Percentiles rank a stretch among this genome's conserved stretches.
These are phyloP conservation scores for Orthosia gracilis DNA, from an alignment of 2,888 invertebrate species.

Conservation along the genomic window DNA sequence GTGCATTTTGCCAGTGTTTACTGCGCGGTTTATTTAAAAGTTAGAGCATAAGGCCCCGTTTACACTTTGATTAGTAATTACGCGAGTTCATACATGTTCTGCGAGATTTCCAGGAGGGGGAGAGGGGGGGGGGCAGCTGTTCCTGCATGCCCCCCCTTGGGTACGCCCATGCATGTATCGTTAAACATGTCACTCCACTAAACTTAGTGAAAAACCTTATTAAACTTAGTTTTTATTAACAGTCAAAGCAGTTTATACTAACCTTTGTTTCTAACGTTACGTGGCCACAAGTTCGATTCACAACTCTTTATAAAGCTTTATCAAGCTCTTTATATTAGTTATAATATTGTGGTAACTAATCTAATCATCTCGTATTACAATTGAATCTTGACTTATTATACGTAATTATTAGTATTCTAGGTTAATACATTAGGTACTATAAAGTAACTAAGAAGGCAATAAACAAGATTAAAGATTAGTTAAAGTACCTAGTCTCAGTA, in stretches of 20 bases:
- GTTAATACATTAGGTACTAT: slow-evolving; percentile 73
- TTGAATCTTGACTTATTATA: slow-evolving; percentile 78
- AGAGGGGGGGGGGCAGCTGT: too few species aligned
- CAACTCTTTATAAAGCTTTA: slow-evolving; percentile 91
- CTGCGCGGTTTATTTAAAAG: too few species aligned
- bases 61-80: too few species aligned
- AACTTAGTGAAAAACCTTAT: slow-evolving; percentile 73
- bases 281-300: slow-evolving; percentile 91
- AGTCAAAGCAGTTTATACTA: slow-evolving; percentile 84
- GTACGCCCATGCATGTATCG: slow-evolving; percentile 57
- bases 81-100: too few species aligned
- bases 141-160: too few species aligned
- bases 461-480: slow-evolving; percentile 78
- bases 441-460: slow-evolving; percentile 81
- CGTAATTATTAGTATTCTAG: slow-evolving; percentile 72
- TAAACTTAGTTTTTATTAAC: slow-evolving; percentile 79
- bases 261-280: slow-evolving; percentile 84
- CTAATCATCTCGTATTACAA: slow-evolving; percentile 78
- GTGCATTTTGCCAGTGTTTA: too few species aligned
- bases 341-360: slow-evolving; percentile 79
- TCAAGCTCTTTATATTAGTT: slow-evolving; percentile 90
- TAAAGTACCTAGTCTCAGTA: slow-evolving; percentile 68
- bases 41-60: too few species aligned
- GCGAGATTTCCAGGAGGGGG: too few species aligned
- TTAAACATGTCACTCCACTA: slow-evolving; percentile 63